These are phyloP conservation scores for Flexamia atlantica DNA, from an alignment of 2,888 invertebrate genomes.

Conservation along the genomic window DNA sequence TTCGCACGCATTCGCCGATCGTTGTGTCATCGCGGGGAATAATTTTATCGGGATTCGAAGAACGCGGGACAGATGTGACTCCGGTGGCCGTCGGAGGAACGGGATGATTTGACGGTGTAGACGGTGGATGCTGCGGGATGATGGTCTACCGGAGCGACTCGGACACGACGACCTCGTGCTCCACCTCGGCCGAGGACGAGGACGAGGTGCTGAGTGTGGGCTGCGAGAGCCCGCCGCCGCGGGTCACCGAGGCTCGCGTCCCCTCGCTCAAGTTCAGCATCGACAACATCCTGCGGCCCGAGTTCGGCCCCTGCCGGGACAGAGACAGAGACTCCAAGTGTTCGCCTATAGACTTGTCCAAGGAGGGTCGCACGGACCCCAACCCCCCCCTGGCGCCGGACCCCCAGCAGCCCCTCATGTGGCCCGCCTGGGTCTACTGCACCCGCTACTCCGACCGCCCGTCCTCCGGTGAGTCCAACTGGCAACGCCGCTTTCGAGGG, in stretches of 20 bases:
- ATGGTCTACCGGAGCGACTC: slow-evolving; percentile 33
- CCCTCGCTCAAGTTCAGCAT: slow-evolving; percentile 86
- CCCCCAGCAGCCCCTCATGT: slow-evolving; percentile 74
- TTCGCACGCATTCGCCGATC: background rate
- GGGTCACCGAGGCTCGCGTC: slow-evolving; percentile 69
- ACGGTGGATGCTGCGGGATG: background rate
- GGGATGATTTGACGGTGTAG: slow-evolving; percentile 17
- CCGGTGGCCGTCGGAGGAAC: background rate
- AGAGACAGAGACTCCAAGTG: slow-evolving; percentile 73
- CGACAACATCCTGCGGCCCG: slow-evolving; percentile 91
- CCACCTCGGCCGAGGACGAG: slow-evolving; percentile 75
- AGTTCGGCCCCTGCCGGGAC: slow-evolving; percentile 86
- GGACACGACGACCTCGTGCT: slow-evolving; percentile 60
- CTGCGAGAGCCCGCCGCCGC: slow-evolving; percentile 82
- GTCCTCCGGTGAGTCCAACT: slow-evolving; percentile 87
- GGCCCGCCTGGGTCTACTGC: slow-evolving; percentile 99
- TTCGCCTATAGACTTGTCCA: slow-evolving; percentile 62
- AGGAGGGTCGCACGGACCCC: slow-evolving; percentile 41
- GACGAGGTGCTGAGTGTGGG: slow-evolving; percentile 91
- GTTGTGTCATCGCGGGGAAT: slow-evolving; percentile 20
- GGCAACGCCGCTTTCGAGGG: too few species aligned
- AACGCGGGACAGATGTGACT: slow-evolving; percentile 32
- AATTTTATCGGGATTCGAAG: background rate
- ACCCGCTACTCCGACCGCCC: slow-evolving; percentile 95
- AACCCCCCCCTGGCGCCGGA: slow-evolving; percentile 31